These are phyloP conservation scores for Epistrophe grossulariae DNA, from an alignment of 2,888 invertebrate genomes.

Conservation along the genomic window DNA sequence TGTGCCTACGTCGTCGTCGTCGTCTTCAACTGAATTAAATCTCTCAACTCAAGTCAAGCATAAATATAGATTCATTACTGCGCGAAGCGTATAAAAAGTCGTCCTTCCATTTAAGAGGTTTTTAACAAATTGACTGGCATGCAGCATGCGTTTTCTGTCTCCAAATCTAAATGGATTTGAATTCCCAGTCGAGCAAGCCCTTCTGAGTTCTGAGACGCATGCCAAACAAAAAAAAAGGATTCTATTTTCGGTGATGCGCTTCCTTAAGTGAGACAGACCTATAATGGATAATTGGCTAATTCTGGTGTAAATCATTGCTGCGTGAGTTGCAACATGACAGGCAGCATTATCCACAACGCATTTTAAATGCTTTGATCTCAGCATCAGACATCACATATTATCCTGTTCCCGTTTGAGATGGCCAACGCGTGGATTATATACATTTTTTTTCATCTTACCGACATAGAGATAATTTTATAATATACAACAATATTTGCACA, in stretches of 20 bases:
- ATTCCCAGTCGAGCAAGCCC: constrained; percentile 8
- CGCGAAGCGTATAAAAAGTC: constrained; percentile 27
- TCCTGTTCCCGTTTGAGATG: neutral
- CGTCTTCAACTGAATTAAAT: constrained; percentile 47
- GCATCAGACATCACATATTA: no score
- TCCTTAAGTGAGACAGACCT: constrained; percentile 49
- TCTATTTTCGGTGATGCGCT: constrained; percentile 59
- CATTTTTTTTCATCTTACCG: constrained; percentile 45
- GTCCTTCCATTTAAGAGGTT: constrained; percentile 42
- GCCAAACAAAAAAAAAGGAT: neutral
- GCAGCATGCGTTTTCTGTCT: constrained; percentile 60
- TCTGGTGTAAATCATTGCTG: constrained; percentile 74
- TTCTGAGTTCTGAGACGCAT: constrained; percentile 11
- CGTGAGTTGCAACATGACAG: constrained; percentile 72
- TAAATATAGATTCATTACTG: constrained; percentile 73
- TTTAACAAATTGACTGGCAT: constrained; percentile 65
- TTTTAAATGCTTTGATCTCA: constrained; percentile 64
- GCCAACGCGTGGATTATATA: constrained; percentile 19
- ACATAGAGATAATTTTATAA: constrained; percentile 33
- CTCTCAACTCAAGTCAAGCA: constrained; percentile 55
- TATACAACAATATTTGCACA: constrained; percentile 49
- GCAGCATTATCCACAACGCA: constrained; percentile 68
- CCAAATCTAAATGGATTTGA: constrained; percentile 59
- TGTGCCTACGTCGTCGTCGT: neutral
- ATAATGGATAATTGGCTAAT: constrained; percentile 73